Evolutionary conservation across 2,888 invertebrate genomes (phyloP).

Genomic region (Callosobruchus maculatus): DNA sequence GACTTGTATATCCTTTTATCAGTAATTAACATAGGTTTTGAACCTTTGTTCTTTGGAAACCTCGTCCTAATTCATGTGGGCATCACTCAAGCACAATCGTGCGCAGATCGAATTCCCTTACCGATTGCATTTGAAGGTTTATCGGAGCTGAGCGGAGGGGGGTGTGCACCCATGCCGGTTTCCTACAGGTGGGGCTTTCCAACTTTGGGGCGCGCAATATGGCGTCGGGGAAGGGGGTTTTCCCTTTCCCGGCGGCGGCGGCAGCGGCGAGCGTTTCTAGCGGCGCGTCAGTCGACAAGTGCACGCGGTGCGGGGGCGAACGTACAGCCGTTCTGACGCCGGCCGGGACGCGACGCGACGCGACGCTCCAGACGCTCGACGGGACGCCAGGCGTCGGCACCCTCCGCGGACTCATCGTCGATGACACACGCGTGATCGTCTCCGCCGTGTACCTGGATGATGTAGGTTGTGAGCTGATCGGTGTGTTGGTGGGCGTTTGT

Average conservation of each 20-base stretch:
- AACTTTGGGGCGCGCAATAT: not conserved
- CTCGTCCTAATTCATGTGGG: too few relatives aligned
- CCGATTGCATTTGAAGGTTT: not conserved
- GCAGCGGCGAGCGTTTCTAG: not conserved
- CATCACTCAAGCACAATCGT: too few relatives aligned
- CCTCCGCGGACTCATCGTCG: not conserved
- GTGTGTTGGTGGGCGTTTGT: not conserved
- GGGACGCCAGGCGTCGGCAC: not conserved
- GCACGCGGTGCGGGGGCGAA: not conserved
- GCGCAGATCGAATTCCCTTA: not conserved
- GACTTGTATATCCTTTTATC: too few relatives aligned
- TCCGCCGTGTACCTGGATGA: not conserved
- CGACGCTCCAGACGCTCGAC: not conserved
- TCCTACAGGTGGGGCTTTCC: not conserved
- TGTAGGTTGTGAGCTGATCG: not conserved
- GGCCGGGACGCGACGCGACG: too few relatives aligned
- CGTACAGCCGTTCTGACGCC: not conserved
- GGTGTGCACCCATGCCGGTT: not conserved
- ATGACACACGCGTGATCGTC: not conserved
- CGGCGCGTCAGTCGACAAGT: not conserved
- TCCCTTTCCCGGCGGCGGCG: not conserved
- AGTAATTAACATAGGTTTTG: too few relatives aligned
- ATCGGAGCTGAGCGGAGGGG: not conserved
- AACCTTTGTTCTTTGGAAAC: too few relatives aligned
- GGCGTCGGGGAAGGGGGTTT: not conserved